A percentile compares a stretch with the other conserved stretches of the same genome.
Conservation (phyloP, 2,888 invertebrate genomes). For the Diabrotica balteata region DNA sequence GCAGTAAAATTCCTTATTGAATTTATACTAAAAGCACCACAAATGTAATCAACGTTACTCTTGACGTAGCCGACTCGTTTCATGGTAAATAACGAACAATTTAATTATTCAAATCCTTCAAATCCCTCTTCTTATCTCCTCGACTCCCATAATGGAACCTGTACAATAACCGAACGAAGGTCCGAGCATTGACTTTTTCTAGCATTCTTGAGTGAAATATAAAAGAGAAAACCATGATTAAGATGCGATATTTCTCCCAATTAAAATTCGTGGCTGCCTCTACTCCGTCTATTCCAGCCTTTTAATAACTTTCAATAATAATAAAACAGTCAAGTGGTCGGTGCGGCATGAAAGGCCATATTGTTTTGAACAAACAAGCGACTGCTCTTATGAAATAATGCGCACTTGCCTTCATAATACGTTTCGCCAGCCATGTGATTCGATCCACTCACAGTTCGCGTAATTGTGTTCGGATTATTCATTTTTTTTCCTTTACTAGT, state of each 20-base stretch:
- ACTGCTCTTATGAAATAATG: constrained; percentile 57
- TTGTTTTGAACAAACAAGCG: constrained; percentile 55
- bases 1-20: no score
- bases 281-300: constrained; percentile 29
- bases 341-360: constrained; percentile 52
- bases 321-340: constrained; percentile 52
- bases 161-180: constrained; percentile 14
- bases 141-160: constrained; percentile 3
- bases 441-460: constrained; percentile 46
- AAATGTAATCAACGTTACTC: no score
- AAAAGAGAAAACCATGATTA: constrained; percentile 40
- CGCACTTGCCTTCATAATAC: constrained; percentile 55
- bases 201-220: constrained; percentile 24
- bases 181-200: constrained; percentile 24
- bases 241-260: constrained; percentile 50
- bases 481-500: constrained; percentile 34
- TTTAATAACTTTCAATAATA: constrained; percentile 43
- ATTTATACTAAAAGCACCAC: no score
- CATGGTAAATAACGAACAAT: no score
- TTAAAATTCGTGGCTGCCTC: constrained; percentile 46
- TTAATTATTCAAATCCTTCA: no score
- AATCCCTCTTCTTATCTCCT: background rate
- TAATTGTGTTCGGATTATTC: constrained; percentile 42
- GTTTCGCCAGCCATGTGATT: constrained; percentile 55
- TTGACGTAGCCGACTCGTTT: no score